Conservation (phyloP, 2,797 vertebrate species). For the Lutjanus campechanus region DNA sequence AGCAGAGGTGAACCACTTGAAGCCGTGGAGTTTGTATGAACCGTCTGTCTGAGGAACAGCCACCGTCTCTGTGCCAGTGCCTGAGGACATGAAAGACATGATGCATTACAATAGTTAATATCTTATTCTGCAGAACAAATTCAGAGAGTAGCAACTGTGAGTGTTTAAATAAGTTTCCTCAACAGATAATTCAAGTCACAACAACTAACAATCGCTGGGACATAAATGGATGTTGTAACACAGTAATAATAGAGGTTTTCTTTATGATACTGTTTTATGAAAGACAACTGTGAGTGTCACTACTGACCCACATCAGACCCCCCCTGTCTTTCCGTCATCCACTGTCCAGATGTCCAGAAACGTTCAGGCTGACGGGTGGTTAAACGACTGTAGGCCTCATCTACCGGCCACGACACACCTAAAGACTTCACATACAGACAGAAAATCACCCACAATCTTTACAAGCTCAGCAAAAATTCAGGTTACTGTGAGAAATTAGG, state of each 20-base stretch:
- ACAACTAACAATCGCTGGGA: background rate
- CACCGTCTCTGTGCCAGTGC: slow-evolving; percentile 87
- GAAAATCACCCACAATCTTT: background rate
- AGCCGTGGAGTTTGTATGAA: slow-evolving; percentile 87
- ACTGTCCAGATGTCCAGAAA: slow-evolving; percentile 95
- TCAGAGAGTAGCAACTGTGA: background rate
- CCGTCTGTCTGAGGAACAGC: slow-evolving; percentile 87
- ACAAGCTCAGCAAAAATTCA: too few species aligned
- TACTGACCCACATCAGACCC: slow-evolving; percentile 92
- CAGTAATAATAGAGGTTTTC: background rate
- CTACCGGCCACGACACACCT: slow-evolving; percentile 78
- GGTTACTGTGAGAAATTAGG: too few species aligned
- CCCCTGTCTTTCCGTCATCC: slow-evolving; percentile 93
- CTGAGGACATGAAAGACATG: slow-evolving; percentile 69
- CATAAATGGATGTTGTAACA: background rate
- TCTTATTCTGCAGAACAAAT: background rate
- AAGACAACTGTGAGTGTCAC: background rate
- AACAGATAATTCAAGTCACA: background rate
- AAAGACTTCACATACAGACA: slow-evolving; percentile 80
- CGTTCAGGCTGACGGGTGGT: slow-evolving; percentile 84
- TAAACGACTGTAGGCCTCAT: slow-evolving; percentile 81
- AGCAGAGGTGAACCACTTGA: slow-evolving; percentile 93
- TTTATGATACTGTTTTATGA: background rate
- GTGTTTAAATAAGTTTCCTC: background rate
- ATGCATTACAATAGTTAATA: slow-evolving; percentile 2